Conservation (phyloP, 2,113 vertebrate species). For the Sturnira hondurensis region DNA sequence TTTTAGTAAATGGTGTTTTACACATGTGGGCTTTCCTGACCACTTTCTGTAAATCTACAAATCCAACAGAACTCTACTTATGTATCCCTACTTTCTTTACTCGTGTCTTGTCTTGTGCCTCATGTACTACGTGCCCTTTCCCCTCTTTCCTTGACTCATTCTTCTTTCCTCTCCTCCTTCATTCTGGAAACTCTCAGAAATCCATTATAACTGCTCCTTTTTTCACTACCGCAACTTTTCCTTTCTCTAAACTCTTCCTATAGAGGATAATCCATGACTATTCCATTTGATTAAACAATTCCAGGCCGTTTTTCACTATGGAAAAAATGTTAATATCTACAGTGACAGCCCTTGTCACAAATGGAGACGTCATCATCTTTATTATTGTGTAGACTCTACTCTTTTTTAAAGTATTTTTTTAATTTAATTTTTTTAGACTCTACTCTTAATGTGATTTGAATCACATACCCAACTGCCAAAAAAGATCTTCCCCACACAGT, state of each 20-base stretch:
- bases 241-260: not conserved
- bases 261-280: not conserved
- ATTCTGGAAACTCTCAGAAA: slow-evolving; percentile 5
- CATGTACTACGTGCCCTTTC: not conserved
- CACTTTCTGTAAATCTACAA: not conserved
- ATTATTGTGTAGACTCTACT: not conserved
- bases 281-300: not conserved
- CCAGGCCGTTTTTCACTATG: not conserved
- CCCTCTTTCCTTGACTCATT: not conserved
- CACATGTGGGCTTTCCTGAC: not conserved
- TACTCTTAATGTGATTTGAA: not conserved
- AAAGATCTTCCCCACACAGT: not conserved
- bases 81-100: not conserved
- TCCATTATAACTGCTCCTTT: not conserved
- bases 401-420: too few relatives aligned
- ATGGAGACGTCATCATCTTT: not conserved
- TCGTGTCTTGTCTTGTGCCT: not conserved
- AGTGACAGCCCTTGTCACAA: not conserved
- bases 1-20: not conserved
- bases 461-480: not conserved
- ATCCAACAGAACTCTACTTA: not conserved
- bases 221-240: not conserved
- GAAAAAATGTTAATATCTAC: not conserved
- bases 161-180: not conserved
- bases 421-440: too few relatives aligned